Evolutionary conservation across 1,140 invertebrate species (phyloP), one percentile per base, ranked within the genome.

Genomic region (Tetragnatha versicolor): DNA sequence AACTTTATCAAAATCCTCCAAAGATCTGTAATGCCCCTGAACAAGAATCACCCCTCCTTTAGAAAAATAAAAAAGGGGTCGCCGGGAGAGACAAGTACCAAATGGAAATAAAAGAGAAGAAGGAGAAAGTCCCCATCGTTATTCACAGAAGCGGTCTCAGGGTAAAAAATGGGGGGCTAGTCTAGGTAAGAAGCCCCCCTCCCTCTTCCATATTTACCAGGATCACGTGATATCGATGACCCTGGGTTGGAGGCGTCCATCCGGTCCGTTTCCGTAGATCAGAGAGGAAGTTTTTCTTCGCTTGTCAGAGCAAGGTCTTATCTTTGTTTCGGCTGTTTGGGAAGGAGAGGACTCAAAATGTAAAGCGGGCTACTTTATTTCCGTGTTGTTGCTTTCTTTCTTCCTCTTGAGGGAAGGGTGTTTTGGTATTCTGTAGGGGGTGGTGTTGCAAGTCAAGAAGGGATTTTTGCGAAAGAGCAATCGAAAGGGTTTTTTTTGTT

Each of bases 171-270:
- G 55, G 2, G 55, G 55, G 31, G 55, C 29, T 58, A n/a, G n/a
- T n/a, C n/a, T 58, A n/a, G 14, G 20, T 33, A 58, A 29, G 37
- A 66, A 66, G 63, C 4, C 27, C 25, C 17, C 4, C 7, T 6
- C 14, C 14, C 63, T 66, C 39, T 47, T 66, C 63, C 63, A 66
- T 66, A 66, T 66, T 66, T 66, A 66, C 63, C 25, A 66, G 63
- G 63, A 66, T 66, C 63, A 66, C 63, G 42, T 66, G 63, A 29
- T 66, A 66, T 66, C 63, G 63, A 66, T 66, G 63, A 66, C 63
- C 63, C 63, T 42, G 25, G 63, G 37, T 47, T 66, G 25, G 39
- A 47, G 45, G 25, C 63, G 63, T 66, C 63, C 63, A 39, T 66
- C 63, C 63, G 63, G 42, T 66, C 39, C 17, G 37, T 27, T 66